Base-by-base conservation (phyloP, 2,888 invertebrate genomes). In the Stenolophus ochropezus region DNA sequence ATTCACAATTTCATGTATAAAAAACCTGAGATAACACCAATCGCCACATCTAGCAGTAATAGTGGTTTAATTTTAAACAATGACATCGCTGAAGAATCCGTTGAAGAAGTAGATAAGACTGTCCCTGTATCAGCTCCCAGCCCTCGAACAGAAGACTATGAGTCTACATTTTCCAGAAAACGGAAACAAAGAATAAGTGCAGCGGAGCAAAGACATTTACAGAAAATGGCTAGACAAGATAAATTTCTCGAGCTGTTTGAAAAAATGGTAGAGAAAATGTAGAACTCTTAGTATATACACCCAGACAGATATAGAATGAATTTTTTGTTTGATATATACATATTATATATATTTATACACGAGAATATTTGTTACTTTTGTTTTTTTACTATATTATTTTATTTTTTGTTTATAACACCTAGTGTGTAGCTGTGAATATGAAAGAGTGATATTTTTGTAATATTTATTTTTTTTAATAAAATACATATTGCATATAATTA, bases 1-100 rank as follows among this genome's bases (percentile, higher is more conserved):
- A 69, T 69, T 33, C 18, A 61, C 8, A 14, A 61, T n/a, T 61
- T 61, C 27, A 69, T 69, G 69, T 33, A 8, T 8, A 33, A 33
- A 33, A 33, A 33, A 33, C 33, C 33, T 8, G 33, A 33, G 8
- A 33, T 14, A 69, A 33, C n/a, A 16, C 69, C 69, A 21, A 42
- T 33, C 11, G 33, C 69, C 14, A 69, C 69, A 14, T 69, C 33
- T 14, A 33, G 42, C 14, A 42, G 42, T 16, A 1, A 49, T 49
- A n/a, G 16, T n/a, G 49, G n/a, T 33, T 33, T 33, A 33, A 1
- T 33, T 33, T 5, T 33, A 33, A 33, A 33, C 8, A 3, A 1
- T 33, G 33, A 33, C 5, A 33, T 5, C 33, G 8, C 5, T 33
- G 33, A 33, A 33, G 33, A 33, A 8, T 33, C 33, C 8, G 8